These are phyloP conservation scores for Athene cunicularia DNA, from an alignment of 2,113 vertebrate species.

Conservation along the genomic window DNA sequence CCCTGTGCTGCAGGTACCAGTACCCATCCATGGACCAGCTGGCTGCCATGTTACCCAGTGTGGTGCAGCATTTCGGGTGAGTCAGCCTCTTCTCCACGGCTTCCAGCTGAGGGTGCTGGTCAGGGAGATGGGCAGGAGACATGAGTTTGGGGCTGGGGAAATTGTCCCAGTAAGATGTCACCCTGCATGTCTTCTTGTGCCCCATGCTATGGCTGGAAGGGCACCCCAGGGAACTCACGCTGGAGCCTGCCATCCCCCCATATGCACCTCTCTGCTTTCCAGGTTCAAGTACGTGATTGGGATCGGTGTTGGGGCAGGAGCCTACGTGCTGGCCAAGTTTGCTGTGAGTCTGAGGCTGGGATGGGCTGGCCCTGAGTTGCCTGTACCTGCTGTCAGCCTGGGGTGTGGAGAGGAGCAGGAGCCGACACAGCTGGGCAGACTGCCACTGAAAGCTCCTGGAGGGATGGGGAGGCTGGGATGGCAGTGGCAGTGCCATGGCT, in stretches of 20 bases:
- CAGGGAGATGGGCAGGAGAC: background rate
- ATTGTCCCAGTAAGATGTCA: background rate
- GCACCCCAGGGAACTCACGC: accelerated
- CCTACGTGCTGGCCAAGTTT: conserved; percentile 94
- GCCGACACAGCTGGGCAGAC: background rate
- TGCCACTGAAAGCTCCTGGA: background rate
- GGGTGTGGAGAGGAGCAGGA: background rate
- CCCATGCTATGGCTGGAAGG: background rate
- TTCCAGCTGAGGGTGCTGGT: background rate
- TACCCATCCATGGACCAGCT: conserved; percentile 98
- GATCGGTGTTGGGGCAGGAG: conserved; percentile 94
- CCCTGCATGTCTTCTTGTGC: background rate
- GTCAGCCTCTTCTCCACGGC: background rate
- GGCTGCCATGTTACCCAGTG: conserved; percentile 93
- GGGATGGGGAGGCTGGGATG: accelerated
- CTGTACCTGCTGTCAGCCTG: background rate
- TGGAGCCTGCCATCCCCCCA: background rate
- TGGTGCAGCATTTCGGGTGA: conserved; percentile 96
- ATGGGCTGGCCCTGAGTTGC: background rate
- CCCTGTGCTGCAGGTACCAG: conserved; percentile 83
- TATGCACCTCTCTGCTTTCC: background rate
- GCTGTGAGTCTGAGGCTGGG: conserved; percentile 80
- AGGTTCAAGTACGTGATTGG: conserved; percentile 97
- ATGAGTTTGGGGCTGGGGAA: background rate
- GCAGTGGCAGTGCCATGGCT: background rate